A percentile compares a stretch with the other conserved stretches of the same genome.
These are phyloP conservation scores for Chiloscyllium punctatum DNA, from an alignment of 2,797 vertebrate species.

Conservation along the genomic window DNA sequence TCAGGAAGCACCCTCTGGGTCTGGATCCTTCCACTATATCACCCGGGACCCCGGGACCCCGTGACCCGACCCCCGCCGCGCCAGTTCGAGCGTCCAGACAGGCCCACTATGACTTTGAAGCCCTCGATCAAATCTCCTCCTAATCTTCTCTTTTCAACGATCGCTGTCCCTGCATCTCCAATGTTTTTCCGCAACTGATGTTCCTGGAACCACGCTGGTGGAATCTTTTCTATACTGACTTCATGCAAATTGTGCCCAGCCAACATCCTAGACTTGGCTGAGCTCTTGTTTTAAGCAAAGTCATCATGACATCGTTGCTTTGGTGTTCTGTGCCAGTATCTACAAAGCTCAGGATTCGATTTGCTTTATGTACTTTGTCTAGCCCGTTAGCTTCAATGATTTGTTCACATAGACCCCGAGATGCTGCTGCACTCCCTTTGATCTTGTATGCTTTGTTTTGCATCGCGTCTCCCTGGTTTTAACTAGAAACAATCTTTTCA, in stretches of 20 bases:
- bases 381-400: neutral
- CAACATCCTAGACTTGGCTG: neutral
- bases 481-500: neutral
- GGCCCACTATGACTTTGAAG: neutral
- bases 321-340: neutral
- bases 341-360: neutral
- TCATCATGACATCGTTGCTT: neutral
- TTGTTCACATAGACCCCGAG: too few relatives aligned
- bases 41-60: too few relatives aligned
- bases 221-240: neutral
- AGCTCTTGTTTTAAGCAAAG: neutral
- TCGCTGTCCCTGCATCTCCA: too few relatives aligned
- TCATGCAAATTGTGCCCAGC: neutral
- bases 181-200: too few relatives aligned
- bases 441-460: neutral
- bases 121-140: neutral
- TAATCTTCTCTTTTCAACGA: neutral
- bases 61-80: too few relatives aligned
- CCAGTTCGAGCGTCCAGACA: too few relatives aligned
- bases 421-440: too few relatives aligned
- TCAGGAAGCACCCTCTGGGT: neutral
- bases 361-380: neutral
- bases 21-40: neutral
- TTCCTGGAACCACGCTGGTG: neutral
- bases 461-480: neutral